phyloP scores from a whole-genome alignment of 2,888 invertebrate species.

The Synanthedon andrenaeformis region DNA sequence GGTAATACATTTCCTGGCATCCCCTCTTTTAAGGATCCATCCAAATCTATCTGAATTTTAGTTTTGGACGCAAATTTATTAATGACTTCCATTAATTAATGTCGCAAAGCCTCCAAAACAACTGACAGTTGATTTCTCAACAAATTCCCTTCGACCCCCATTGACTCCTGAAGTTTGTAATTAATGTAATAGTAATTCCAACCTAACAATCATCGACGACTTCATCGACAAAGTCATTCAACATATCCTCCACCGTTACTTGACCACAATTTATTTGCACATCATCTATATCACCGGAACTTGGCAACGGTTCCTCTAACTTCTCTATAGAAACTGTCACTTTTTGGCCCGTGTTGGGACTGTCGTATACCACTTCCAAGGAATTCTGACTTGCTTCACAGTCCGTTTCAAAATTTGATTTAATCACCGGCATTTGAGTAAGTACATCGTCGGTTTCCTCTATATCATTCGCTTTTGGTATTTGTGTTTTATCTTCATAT shows the following conservation, averaged over 20 bases:
- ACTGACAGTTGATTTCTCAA: too few relatives aligned
- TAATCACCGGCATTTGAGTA: slow-evolving; percentile 34
- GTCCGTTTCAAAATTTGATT: slow-evolving; percentile 29
- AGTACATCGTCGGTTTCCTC: slow-evolving; percentile 16
- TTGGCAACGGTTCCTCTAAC: slow-evolving; percentile 45
- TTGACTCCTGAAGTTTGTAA: too few relatives aligned
- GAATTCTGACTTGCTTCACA: slow-evolving; percentile 31
- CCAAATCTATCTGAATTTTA: too few relatives aligned
- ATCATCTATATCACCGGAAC: slow-evolving; percentile 53
- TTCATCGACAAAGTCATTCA: slow-evolving; percentile 63
- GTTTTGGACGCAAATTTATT: too few relatives aligned
- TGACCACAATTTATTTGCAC: slow-evolving; percentile 31
- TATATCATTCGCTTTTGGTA: not conserved
- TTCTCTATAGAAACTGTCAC: slow-evolving; percentile 30
- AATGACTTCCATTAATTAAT: too few relatives aligned
- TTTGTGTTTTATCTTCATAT: not conserved
- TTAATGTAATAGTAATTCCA: too few relatives aligned
- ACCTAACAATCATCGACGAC: slow-evolving; percentile 28
- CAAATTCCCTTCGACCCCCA: too few relatives aligned
- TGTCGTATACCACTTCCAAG: slow-evolving; percentile 43
- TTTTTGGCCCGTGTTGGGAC: slow-evolving; percentile 23
- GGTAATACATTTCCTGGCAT: too few relatives aligned
- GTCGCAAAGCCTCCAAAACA: too few relatives aligned
- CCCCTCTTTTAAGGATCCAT: too few relatives aligned
- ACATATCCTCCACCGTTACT: slow-evolving; percentile 49